A percentile compares a stretch with the other conserved stretches of the same genome.
These are phyloP conservation scores for Spizella passerina DNA, from an alignment of 2,797 vertebrate species.

Conservation along the genomic window DNA sequence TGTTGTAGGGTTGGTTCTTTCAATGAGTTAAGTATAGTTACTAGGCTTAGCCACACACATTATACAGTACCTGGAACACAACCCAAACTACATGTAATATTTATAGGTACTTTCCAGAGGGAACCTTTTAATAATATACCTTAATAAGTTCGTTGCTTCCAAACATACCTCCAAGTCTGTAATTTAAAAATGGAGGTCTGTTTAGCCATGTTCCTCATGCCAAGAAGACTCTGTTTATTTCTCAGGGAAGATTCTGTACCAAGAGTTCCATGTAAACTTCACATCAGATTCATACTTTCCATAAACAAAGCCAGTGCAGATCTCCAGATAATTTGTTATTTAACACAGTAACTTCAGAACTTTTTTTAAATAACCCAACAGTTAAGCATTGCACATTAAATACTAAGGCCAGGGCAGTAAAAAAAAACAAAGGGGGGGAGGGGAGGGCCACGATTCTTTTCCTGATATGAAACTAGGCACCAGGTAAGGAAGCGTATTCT, in stretches of 20 bases:
- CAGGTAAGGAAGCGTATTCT: neutral
- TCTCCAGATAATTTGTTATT: neutral
- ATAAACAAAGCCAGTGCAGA: neutral
- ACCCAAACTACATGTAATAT: neutral
- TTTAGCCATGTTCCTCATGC: neutral
- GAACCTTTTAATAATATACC: neutral
- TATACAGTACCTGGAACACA: neutral
- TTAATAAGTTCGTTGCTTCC: neutral
- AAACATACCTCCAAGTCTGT: neutral
- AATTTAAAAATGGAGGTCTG: neutral
- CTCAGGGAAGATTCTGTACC: neutral
- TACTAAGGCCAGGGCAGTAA: neutral
- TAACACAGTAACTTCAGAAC: neutral
- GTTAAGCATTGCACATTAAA: neutral
- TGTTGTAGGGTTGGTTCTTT: neutral
- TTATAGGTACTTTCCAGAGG: neutral
- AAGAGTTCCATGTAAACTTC: neutral
- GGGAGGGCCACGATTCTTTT: neutral
- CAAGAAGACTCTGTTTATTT: neutral
- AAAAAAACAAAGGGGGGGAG: neutral
- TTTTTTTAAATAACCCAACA: neutral
- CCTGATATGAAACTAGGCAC: conserved; percentile 30
- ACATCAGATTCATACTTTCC: neutral
- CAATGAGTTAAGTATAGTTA: conserved; percentile 13
- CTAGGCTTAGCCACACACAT: neutral